Conservation (phyloP, 2,888 invertebrate genomes). For the Hemaris fuciformis region DNA sequence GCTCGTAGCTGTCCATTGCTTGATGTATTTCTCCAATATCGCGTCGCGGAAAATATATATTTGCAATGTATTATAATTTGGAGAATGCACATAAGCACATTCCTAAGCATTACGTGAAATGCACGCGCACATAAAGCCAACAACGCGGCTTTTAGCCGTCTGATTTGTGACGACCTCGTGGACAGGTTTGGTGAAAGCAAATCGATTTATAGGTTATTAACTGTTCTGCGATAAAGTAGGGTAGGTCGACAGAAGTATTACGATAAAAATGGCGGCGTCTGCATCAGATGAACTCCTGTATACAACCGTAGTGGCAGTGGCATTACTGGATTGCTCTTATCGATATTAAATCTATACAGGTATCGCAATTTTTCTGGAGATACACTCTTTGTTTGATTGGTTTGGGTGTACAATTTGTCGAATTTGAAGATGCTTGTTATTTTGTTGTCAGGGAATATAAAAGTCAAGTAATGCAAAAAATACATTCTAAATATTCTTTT, state of each 20-base stretch:
- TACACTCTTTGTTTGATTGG: neutral
- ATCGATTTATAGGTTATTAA: constrained; percentile 8
- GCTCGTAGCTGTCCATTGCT: too few relatives aligned
- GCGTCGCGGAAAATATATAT: too few relatives aligned
- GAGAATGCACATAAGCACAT: too few relatives aligned
- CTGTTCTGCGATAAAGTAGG: constrained; percentile 8
- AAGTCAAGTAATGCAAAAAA: too few relatives aligned
- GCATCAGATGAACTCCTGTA: neutral
- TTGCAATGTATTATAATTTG: too few relatives aligned
- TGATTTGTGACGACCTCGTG: constrained; percentile 1
- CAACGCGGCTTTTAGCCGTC: neutral
- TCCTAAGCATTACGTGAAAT: neutral
- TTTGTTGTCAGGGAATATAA: too few relatives aligned
- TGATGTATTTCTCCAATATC: too few relatives aligned
- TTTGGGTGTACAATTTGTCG: too few relatives aligned
- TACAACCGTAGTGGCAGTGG: neutral
- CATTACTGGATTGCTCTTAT: neutral
- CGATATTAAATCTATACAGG: neutral
- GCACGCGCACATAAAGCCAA: neutral
- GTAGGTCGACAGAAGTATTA: constrained; percentile 4
- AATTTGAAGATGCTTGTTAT: too few relatives aligned
- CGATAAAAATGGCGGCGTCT: neutral
- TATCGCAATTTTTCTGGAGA: too few relatives aligned
- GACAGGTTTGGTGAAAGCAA: constrained; percentile 16
- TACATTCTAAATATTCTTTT: too few relatives aligned